Percentiles rank a stretch among this genome's conserved stretches.
phyloP scores from a whole-genome alignment of 2,113 vertebrate genomes.

The Etheostoma spectabile region DNA sequence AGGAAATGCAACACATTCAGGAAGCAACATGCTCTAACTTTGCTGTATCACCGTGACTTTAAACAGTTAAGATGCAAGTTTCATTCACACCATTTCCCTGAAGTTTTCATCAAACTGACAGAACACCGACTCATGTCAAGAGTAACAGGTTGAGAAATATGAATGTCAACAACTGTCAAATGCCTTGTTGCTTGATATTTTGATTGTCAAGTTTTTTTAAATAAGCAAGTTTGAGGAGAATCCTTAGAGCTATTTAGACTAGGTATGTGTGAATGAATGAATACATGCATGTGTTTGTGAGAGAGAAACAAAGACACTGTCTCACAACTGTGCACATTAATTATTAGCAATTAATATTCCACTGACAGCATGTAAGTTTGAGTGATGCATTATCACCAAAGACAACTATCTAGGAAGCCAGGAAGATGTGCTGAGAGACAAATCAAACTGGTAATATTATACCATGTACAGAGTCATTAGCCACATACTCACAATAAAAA shows the following conservation, averaged over 20 bases:
- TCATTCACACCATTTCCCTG: conserved; percentile 31
- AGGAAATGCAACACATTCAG: conserved; percentile 29
- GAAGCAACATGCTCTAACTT: not conserved
- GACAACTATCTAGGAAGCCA: conserved; percentile 39
- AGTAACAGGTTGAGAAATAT: too few species aligned
- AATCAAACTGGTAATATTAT: conserved; percentile 38
- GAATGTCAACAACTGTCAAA: too few species aligned
- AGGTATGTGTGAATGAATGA: too few species aligned
- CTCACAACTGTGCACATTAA: too few species aligned
- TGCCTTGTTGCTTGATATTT: too few species aligned
- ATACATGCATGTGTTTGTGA: too few species aligned
- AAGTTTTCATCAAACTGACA: conserved; percentile 6
- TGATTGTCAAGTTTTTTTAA: too few species aligned
- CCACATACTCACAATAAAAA: not conserved
- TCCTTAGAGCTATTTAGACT: too few species aligned
- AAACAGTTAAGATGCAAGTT: not conserved
- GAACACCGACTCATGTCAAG: not conserved
- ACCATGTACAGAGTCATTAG: not conserved
- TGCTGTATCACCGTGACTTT: conserved; percentile 29
- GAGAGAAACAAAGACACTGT: too few species aligned
- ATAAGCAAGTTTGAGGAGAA: too few species aligned
- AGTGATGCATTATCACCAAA: conserved; percentile 39
- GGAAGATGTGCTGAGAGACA: conserved; percentile 14
- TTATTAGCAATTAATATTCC: conserved; percentile 31
- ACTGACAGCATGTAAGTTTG: conserved; percentile 1